Percentiles rank a stretch among this genome's conserved stretches.
Evolutionary conservation across 2,113 vertebrate species (phyloP).

Genomic region (Acrocephalus kingi): DNA sequence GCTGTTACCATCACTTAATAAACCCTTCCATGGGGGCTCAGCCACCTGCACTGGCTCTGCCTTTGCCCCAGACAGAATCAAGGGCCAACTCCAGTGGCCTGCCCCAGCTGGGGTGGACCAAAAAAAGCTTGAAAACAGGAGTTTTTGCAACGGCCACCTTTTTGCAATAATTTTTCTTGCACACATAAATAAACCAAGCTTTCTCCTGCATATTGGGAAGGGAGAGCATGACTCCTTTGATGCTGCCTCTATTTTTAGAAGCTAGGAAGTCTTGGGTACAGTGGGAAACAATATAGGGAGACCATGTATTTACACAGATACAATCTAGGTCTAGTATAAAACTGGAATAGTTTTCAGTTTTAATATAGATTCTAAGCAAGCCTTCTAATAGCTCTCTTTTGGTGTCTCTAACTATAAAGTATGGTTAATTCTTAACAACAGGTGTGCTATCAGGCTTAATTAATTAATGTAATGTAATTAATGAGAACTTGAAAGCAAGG

Average conservation of each 20-base stretch:
- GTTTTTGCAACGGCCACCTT: background rate
- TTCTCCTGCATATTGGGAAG: background rate
- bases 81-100: background rate
- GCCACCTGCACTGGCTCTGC: background rate
- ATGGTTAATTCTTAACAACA: slow-evolving; percentile 55
- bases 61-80: background rate
- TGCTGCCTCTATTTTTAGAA: background rate
- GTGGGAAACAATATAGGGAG: background rate
- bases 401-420: slow-evolving; percentile 10
- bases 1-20: background rate
- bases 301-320: background rate
- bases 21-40: background rate
- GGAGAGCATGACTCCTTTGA: accelerated
- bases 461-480: slow-evolving; percentile 69
- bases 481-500: slow-evolving; percentile 63
- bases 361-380: background rate
- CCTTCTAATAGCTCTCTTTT: background rate
- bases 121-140: background rate
- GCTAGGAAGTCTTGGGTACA: background rate
- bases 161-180: background rate
- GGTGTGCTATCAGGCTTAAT: slow-evolving; percentile 62
- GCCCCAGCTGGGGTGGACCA: background rate
- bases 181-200: background rate
- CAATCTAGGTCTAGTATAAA: background rate
- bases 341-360: background rate